Percentiles rank a stretch among this genome's conserved stretches.
Conservation (phyloP, 2,113 vertebrate genomes). For the Sturnira hondurensis region DNA sequence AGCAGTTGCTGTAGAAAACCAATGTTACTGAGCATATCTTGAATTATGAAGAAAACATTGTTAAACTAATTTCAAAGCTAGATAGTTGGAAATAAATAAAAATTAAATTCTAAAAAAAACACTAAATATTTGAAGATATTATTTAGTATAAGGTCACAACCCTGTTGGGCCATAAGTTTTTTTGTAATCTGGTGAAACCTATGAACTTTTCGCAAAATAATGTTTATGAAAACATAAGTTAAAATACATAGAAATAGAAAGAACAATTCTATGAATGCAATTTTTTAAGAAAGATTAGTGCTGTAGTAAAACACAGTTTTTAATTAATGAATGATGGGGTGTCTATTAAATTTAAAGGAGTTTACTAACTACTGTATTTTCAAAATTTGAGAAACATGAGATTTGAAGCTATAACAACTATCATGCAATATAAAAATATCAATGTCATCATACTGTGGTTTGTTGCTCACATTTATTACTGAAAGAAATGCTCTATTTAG, state of each 20-base stretch:
- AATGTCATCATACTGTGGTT: neutral
- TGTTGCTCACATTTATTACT: neutral
- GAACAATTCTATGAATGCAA: neutral
- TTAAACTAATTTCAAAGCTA: slow-evolving; percentile 7
- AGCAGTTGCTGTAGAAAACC: neutral
- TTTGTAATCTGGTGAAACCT: neutral
- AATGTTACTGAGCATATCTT: neutral
- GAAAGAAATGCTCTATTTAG: neutral
- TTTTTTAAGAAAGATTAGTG: neutral
- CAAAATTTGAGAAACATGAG: neutral
- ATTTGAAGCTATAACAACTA: neutral
- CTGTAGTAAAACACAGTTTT: neutral
- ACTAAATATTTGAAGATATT: neutral
- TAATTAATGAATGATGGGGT: slow-evolving; percentile 15
- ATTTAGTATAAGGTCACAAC: neutral
- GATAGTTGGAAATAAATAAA: neutral
- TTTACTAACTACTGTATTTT: neutral
- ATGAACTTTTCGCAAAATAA: neutral
- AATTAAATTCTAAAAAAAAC: neutral
- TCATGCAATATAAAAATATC: neutral
- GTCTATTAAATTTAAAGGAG: slow-evolving; percentile 17
- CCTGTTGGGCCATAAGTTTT: neutral
- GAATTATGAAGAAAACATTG: neutral
- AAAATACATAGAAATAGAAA: neutral
- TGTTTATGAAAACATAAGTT: neutral